Percentiles rank a stretch among this genome's conserved stretches.
Evolutionary conservation across 2,888 invertebrate species (phyloP).

Genomic region (Caenorhabditis angaria): DNA sequence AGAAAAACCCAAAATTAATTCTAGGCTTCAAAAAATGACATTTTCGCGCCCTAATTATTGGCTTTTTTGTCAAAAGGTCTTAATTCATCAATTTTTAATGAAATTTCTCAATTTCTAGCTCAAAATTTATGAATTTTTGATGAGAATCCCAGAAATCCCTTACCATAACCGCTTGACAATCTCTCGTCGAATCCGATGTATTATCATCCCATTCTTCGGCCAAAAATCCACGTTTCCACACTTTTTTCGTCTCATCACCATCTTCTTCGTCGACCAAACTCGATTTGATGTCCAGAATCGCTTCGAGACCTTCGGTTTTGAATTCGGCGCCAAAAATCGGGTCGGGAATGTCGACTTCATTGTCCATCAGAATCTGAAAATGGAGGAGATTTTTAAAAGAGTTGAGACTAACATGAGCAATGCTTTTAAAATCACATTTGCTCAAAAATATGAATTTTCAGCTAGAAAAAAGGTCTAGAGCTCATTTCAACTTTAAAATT

Average conservation of each 20-base stretch:
- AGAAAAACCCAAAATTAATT: too few species aligned
- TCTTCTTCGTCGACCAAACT: slow-evolving; percentile 2
- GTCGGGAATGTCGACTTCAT: not conserved
- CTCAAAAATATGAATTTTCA: too few species aligned
- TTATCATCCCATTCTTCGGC: slow-evolving; percentile 39
- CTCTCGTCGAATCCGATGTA: not conserved
- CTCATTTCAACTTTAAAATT: too few species aligned
- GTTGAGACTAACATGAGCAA: not conserved
- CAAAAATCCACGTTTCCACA: slow-evolving; percentile 7
- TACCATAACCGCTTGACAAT: slow-evolving; percentile 1
- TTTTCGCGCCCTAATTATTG: too few species aligned
- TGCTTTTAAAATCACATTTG: not conserved
- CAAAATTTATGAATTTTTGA: too few species aligned
- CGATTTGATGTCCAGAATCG: not conserved
- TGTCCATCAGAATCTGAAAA: slow-evolving; percentile 9
- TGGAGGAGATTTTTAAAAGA: too few species aligned
- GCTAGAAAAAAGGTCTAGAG: too few species aligned
- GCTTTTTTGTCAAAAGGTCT: too few species aligned
- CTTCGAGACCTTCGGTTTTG: not conserved
- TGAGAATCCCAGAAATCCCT: not conserved
- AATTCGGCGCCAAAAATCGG: not conserved
- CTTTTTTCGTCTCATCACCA: slow-evolving; percentile 2
- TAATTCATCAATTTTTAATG: too few species aligned
- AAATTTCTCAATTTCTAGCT: too few species aligned
- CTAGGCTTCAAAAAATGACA: too few species aligned